Conservation (phyloP, 2,113 vertebrate species). For the Diadophis punctatus region DNA sequence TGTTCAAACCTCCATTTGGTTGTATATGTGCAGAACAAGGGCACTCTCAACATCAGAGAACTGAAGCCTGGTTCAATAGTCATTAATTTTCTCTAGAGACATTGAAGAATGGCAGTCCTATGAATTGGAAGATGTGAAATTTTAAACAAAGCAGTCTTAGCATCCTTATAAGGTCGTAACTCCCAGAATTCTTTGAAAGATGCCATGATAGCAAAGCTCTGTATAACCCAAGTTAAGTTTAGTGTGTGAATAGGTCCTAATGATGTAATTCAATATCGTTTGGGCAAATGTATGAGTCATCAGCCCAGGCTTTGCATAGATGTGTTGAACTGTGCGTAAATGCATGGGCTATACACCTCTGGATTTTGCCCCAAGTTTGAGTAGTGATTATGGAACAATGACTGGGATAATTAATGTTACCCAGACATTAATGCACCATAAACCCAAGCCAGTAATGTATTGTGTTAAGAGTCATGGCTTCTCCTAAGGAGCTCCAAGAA, state of each 20-base stretch:
- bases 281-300: not conserved
- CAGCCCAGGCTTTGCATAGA: constrained; percentile 11
- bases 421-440: not conserved
- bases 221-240: not conserved
- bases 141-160: not conserved
- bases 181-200: not conserved
- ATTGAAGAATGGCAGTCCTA: not conserved
- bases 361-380: not conserved
- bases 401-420: not conserved
- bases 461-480: not conserved
- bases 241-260: not conserved
- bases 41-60: not conserved
- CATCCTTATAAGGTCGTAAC: not conserved
- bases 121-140: not conserved
- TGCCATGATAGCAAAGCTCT: not conserved
- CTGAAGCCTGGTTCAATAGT: not conserved
- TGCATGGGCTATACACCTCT: constrained; percentile 1
- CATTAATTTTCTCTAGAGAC: not conserved
- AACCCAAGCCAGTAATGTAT: not conserved
- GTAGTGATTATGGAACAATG: not conserved
- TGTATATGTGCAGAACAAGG: not conserved
- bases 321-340: constrained; percentile 16
- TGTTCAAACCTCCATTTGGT: not conserved
- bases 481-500: not conserved
- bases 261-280: not conserved